Base-by-base conservation (phyloP, 2,888 invertebrate genomes). In the Dicyrtomina minuta region DNA sequence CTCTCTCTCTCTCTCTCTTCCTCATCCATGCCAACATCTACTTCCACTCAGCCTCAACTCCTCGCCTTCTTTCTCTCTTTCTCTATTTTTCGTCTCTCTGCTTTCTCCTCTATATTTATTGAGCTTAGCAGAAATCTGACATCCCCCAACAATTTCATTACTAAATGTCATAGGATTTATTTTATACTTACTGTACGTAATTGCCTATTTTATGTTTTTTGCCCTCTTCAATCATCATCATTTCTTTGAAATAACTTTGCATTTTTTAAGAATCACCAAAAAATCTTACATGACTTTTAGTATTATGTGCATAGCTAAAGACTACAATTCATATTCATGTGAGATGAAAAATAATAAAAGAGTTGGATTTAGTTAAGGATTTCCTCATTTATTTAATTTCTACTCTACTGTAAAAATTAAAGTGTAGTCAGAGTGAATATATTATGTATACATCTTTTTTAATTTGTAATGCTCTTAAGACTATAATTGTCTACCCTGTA, bases 61-160 rank as follows among this genome's bases (percentile, higher is more conserved):
- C 58, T 1, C 3, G 39, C 58, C 22, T 41, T 20, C 17, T 41
- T 8, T 39, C 58, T 56, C n/a, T 24, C 4, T 55, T 27, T 55
- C 26, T 24, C 2, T 55, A 15, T 49, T 49, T 6, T n/a, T 5
- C 49, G n/a, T 22, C 24, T 13, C 13, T 53, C 22, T 53, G 22
- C 26, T 49, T 49, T 49, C 53, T 53, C 22, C 22, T 20, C 22
- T 22, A 22, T 53, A 53, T 53, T 53, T 22, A 22, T 53, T 22
- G 22, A 13, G 22, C 22, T 53, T 26, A 22, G 24, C 24, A 53
- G 13, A 53, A 17, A 53, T 53, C 53, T 53, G 53, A 53, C 53
- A 53, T 53, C 24, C 24, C 53, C 24, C 24, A 53, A 53, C 53
- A 53, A 53, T 24, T 53, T 53, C 53, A 53, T 53, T 53, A 53